A percentile compares a stretch with the other conserved stretches of the same genome.
Evolutionary conservation across 1,140 invertebrate genomes (phyloP).

Genomic region (Catajapyx aquilonaris): DNA sequence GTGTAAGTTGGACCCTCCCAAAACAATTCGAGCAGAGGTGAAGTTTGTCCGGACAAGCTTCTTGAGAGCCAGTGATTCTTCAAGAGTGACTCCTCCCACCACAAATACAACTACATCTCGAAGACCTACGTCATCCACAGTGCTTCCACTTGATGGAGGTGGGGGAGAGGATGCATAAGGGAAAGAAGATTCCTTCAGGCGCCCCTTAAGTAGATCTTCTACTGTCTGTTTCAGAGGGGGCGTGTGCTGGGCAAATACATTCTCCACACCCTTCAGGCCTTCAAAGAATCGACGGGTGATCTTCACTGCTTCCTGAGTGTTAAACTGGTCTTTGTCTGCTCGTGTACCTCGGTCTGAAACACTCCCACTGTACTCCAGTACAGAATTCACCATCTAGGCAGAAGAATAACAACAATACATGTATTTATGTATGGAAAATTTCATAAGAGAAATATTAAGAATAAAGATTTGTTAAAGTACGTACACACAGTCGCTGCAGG

Average conservation of each 20-base stretch:
- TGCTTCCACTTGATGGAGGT: not conserved
- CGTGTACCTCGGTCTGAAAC: too few relatives aligned
- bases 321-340: not conserved
- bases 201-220: conserved; percentile 74
- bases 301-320: not conserved
- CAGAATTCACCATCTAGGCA: too few relatives aligned
- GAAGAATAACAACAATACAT: too few relatives aligned
- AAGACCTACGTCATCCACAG: not conserved
- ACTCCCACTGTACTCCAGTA: too few relatives aligned
- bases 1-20: not conserved
- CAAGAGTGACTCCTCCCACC: not conserved
- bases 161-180: not conserved
- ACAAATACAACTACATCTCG: not conserved
- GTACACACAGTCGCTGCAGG: too few relatives aligned
- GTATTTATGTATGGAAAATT: too few relatives aligned
- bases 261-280: conserved; percentile 82
- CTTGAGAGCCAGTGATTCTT: not conserved
- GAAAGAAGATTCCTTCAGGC: conserved; percentile 42
- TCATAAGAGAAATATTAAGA: too few relatives aligned
- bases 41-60: not conserved
- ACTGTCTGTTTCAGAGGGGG: conserved; percentile 65
- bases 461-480: too few relatives aligned
- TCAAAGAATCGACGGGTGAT: not conserved
- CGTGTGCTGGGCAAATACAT: conserved; percentile 90
- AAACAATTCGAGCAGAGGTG: not conserved